Conservation (phyloP, 1,140 invertebrate species). For the Scylla paramamosain region DNA sequence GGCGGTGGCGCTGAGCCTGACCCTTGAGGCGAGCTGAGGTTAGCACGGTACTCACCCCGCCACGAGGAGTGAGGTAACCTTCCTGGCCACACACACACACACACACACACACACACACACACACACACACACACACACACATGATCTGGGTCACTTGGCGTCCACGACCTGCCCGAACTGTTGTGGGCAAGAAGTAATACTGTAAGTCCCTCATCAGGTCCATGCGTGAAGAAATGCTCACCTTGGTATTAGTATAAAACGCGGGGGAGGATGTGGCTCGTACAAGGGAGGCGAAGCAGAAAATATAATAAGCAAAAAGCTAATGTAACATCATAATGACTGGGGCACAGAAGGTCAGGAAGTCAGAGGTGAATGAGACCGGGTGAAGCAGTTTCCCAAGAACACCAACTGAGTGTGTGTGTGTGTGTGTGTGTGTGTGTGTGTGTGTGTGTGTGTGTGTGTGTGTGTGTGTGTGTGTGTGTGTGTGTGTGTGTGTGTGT, state of each 20-base stretch:
- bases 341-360: not conserved
- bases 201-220: not conserved
- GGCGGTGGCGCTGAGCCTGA: not conserved
- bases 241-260: conserved; percentile 1
- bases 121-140: not conserved
- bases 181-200: not conserved
- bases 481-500: not conserved
- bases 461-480: conserved; percentile 12
- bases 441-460: conserved; percentile 21
- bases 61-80: not conserved
- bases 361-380: not conserved
- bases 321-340: conserved; percentile 15
- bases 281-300: not conserved
- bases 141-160: not conserved
- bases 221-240: not conserved
- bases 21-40: not conserved
- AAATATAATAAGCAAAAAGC: conserved; percentile 21
- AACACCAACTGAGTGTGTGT: not conserved
- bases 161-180: not conserved
- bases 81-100: not conserved
- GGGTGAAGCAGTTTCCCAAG: conserved; percentile 10
- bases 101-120: conserved; percentile 20
- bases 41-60: conserved; percentile 9
- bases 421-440: conserved; percentile 20
- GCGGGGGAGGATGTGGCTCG: not conserved